These are phyloP conservation scores for Ptilorrhoa leucosticta DNA, from an alignment of 2,113 vertebrate species.

Conservation along the genomic window DNA sequence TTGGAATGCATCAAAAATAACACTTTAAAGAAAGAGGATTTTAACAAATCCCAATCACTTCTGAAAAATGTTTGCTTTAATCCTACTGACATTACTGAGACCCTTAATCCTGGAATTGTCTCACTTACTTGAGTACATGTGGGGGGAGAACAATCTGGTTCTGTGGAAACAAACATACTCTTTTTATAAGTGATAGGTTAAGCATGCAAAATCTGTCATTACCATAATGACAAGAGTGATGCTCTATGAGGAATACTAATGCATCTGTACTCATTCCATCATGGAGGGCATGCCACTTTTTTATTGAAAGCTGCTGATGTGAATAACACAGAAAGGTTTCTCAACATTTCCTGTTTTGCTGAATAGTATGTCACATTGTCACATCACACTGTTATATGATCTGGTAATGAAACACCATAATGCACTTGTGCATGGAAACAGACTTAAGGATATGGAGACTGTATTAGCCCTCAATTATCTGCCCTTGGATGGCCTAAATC, in stretches of 20 bases:
- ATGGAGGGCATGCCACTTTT: not conserved
- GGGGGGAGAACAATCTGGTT: not conserved
- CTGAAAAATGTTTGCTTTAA: not conserved
- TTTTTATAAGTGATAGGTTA: conserved; percentile 5
- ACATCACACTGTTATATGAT: conserved; percentile 32
- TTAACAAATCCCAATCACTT: conserved; percentile 40
- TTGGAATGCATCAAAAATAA: not conserved
- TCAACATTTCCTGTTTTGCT: conserved; percentile 23
- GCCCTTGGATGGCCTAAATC: conserved; percentile 8
- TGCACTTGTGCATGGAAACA: not conserved
- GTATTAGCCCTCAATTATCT: conserved; percentile 19
- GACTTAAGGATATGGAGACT: not conserved
- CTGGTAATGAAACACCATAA: conserved; percentile 42
- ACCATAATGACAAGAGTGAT: not conserved
- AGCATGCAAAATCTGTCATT: conserved; percentile 17
- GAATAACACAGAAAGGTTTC: conserved; percentile 30
- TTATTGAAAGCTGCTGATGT: conserved; percentile 26
- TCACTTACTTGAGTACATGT: not conserved
- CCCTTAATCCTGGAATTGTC: conserved; percentile 39
- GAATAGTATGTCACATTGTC: conserved; percentile 28
- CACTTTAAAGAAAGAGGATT: not conserved
- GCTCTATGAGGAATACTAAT: conserved; percentile 9
- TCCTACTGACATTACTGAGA: conserved; percentile 12
- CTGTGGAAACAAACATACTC: not conserved
- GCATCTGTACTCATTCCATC: not conserved